Evolutionary conservation across 2,888 invertebrate species (phyloP), one percentile per base, ranked within the genome.

Genomic region (Pilophorus perplexus): DNA sequence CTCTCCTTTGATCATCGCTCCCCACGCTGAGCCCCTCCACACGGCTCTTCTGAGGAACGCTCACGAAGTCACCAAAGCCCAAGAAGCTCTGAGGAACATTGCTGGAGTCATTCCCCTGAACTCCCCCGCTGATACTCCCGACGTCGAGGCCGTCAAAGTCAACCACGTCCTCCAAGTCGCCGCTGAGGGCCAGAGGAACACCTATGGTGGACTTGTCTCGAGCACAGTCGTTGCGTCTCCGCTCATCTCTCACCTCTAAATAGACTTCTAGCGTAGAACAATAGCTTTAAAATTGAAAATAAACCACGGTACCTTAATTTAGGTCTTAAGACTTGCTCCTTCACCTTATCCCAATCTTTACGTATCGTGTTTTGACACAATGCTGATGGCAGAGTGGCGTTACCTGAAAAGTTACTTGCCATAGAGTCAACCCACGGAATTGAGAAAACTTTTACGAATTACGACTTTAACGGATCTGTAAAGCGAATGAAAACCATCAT

Each of bases 31-130:
- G 71, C 77, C 77, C 16, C 74, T 78, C 33, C 78, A 77, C 70
- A 78, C 77, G 6, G 75, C 76, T 48, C 74, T 76, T 68, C 78
- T 78, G 33, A 78, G 78, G 70, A 55, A 66, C 46, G 70, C 70
- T 25, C 67, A 67, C 70, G 72, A 66, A 50, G 59, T 71, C 57
- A 64, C 67, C 25, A 67, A 68, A 27, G 60, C 68, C 52, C 65
- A 67, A 27, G 70, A 70, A 62, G 67, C 67, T 37, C 12, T 70
- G 16, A 68, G 79, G 65, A 80, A 80, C 2, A 77, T 77, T 33
- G 81, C 80, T 73, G 69, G 69, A 28, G 65, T 64, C 44, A 65
- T 69, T 65, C 69, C 69, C 38, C 54, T 67, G 44, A 50, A 57
- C 52, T 65, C 59, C 4, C 69, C 69, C 8, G 69, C 69, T 28